Conservation (phyloP, 2,888 invertebrate genomes). For the Saturnia pavonia region DNA sequence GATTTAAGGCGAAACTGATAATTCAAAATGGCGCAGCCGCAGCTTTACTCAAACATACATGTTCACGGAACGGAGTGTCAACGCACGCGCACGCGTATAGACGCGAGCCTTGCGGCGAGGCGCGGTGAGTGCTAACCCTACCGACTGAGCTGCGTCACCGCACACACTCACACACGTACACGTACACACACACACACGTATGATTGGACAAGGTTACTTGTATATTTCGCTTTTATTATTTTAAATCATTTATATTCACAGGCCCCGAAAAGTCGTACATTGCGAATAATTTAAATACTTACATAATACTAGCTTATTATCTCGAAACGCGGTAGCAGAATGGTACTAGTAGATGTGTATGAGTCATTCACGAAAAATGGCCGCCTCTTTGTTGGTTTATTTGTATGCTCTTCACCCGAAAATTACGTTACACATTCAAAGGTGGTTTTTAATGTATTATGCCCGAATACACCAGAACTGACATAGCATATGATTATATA, state of each 20-base stretch:
- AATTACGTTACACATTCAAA: not conserved
- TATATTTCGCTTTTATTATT: slow-evolving; percentile 2
- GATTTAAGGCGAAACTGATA: not conserved
- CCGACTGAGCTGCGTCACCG: not conserved
- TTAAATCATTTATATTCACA: slow-evolving; percentile 6
- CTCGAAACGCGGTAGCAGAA: not conserved
- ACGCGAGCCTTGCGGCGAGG: not conserved
- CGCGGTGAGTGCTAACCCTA: not conserved
- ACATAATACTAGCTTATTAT: not conserved
- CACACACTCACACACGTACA: no score
- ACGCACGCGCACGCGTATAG: not conserved
- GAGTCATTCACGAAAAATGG: not conserved
- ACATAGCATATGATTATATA: not conserved
- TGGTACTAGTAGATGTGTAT: not conserved
- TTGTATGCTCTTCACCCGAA: not conserved
- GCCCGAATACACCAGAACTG: not conserved
- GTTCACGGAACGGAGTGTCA: slow-evolving; percentile 2
- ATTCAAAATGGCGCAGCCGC: slow-evolving; percentile 10
- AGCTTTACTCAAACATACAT: not conserved
- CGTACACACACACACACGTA: not conserved
- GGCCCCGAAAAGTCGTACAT: slow-evolving; percentile 1
- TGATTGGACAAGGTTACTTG: not conserved
- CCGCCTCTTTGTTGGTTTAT: not conserved
- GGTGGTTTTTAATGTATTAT: not conserved
- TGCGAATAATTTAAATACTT: not conserved